Conservation (phyloP, 2,113 vertebrate genomes). For the Suncus etruscus region DNA sequence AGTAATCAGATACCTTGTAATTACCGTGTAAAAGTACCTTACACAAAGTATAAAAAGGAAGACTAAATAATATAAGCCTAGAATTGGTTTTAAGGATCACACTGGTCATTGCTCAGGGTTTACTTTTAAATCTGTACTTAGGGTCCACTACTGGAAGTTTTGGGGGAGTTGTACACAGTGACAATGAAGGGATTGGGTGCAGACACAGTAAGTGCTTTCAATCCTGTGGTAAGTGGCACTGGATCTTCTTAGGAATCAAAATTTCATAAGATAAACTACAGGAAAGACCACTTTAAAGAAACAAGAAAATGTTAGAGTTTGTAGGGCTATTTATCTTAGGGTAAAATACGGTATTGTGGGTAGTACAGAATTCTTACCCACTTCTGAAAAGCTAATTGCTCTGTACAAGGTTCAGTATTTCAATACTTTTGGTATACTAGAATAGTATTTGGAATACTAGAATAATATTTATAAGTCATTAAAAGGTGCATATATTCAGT, state of each 20-base stretch:
- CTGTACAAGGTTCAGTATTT: neutral
- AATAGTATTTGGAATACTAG: too few species aligned
- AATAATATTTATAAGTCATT: neutral
- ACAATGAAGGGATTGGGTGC: too few species aligned
- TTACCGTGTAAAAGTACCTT: neutral
- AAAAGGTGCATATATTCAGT: neutral
- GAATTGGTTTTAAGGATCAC: too few species aligned
- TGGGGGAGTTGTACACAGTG: too few species aligned
- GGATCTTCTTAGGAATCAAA: conserved; percentile 15
- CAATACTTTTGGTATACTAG: too few species aligned
- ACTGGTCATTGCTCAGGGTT: too few species aligned
- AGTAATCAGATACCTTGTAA: neutral
- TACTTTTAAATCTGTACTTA: too few species aligned
- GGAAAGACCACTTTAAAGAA: conserved; percentile 13
- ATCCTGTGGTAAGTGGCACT: neutral
- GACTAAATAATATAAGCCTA: too few species aligned
- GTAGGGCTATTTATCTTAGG: neutral
- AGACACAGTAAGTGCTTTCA: too few species aligned
- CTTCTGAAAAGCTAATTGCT: neutral
- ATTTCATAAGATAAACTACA: neutral
- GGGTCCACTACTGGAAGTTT: too few species aligned
- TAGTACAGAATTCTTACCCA: neutral
- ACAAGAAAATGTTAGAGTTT: neutral
- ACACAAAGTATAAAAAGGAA: too few species aligned
- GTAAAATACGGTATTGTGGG: neutral